phyloP scores from a whole-genome alignment of 2,888 invertebrate genomes.

The Netelia melanura region DNA sequence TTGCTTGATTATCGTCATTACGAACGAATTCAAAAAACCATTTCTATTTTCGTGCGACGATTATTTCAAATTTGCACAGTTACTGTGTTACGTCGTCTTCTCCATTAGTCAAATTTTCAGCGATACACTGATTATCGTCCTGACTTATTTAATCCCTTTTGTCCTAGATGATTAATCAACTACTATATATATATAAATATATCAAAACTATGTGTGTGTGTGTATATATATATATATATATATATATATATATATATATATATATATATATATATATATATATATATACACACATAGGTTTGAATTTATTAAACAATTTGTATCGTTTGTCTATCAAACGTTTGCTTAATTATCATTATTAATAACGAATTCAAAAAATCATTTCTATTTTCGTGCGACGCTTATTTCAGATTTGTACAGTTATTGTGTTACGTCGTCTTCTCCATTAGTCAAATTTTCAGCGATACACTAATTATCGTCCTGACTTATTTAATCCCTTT shows the following conservation, averaged over 20 bases:
- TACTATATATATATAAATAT: background rate
- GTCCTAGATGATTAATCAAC: background rate
- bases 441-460: background rate
- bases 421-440: slow-evolving; percentile 2
- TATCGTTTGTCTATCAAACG: no score
- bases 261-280: no score
- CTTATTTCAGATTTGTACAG: background rate
- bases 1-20: no score
- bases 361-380: background rate
- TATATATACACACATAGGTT: no score
- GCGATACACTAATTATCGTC: background rate
- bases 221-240: no score
- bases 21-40: background rate
- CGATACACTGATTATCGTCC: background rate
- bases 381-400: background rate
- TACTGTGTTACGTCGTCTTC: slow-evolving; percentile 2
- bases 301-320: no score
- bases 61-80: background rate
- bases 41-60: background rate
- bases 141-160: slow-evolving; percentile 34
- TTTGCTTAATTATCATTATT: no score
- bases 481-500: slow-evolving; percentile 31
- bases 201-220: no score
- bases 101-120: background rate
- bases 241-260: no score